Base-by-base conservation (phyloP, 2,888 invertebrate species). In the Mechanitis mazaeus region DNA sequence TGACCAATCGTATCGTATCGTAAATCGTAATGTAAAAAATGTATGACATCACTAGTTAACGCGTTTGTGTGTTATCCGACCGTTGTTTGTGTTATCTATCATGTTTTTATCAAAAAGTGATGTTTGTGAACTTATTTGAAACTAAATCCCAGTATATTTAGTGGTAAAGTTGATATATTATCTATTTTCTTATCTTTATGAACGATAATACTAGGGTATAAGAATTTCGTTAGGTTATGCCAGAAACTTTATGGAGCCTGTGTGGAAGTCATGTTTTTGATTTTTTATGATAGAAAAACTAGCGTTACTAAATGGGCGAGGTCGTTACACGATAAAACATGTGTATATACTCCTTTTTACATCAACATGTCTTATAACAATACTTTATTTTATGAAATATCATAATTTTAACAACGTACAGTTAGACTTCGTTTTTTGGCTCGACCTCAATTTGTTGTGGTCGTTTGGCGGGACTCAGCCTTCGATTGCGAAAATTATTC, bases 61-160 rank as follows among this genome's bases (percentile, higher is more conserved):
- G 77, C 83, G 78, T 83, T 81, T 83, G 79, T 71, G 67, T 73
- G 77, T 78, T 75, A 71, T 62, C 59, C 61, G 66, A 71, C 72
- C 75, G 75, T 81, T 85, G 83, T 87, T 84, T 84, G 82, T 86
- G 85, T 83, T 85, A 83, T 82, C 81, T 84, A 80, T 87, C 83
- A 85, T 89, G 89, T 90, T 89, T 90, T 90, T 89, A 90, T 87
- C 88, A 80, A 85, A 87, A 86, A 84, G 82, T 85, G 82, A 83
- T 87, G 85, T 82, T 85, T 85, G 79, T 81, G 80, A 77, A 77
- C 73, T 82, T 83, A 75, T 82, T 78, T 84, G 76, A 78, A 77
- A 76, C 74, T 80, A 81, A 83, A 84, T 82, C 79, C 78, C 76
- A 77, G 72, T 74, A 72, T 81, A 79, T 83, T 79, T 82, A 80